Evolutionary conservation across 92 coral and sea anemone genomes (phyloP).

Genomic region (Porites cylindrica): DNA sequence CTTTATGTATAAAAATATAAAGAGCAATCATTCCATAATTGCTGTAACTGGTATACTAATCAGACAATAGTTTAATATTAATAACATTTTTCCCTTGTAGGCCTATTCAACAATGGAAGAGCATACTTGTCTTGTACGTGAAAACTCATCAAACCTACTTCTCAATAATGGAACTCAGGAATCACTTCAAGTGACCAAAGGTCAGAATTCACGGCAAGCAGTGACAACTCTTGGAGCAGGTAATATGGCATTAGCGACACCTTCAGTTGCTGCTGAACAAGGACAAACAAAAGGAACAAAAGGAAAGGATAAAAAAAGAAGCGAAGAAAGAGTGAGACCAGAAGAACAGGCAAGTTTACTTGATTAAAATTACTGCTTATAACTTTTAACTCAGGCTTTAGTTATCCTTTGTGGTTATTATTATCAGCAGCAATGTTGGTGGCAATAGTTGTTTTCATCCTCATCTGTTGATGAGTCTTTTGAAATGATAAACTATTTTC

Average conservation of each 20-base stretch:
- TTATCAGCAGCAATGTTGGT: too few relatives aligned
- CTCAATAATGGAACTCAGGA: conserved; percentile 69
- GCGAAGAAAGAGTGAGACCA: conserved; percentile 14
- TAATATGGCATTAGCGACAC: conserved; percentile 87
- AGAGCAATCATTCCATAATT: too few relatives aligned
- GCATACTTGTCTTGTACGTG: conserved; percentile 81
- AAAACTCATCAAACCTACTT: conserved; percentile 75
- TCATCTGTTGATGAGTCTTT: too few relatives aligned
- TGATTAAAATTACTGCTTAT: too few relatives aligned
- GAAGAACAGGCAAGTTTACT: conserved; percentile 55
- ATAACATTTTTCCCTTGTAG: neutral
- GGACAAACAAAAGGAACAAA: conserved; percentile 40
- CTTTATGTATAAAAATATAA: too few relatives aligned
- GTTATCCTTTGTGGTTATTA: neutral
- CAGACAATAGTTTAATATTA: too few relatives aligned
- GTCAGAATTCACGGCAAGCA: conserved; percentile 43
- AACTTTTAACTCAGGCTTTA: neutral
- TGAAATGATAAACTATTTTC: too few relatives aligned
- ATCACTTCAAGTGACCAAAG: conserved; percentile 71
- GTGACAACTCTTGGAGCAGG: conserved; percentile 82
- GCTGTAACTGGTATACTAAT: too few relatives aligned
- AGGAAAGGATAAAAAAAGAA: conserved; percentile 26
- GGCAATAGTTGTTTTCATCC: too few relatives aligned
- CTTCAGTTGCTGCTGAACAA: conserved; percentile 71
- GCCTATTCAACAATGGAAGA: conserved; percentile 85